Base-by-base conservation (phyloP, 2,888 invertebrate genomes). In the Neoscelio sp. region DNA sequence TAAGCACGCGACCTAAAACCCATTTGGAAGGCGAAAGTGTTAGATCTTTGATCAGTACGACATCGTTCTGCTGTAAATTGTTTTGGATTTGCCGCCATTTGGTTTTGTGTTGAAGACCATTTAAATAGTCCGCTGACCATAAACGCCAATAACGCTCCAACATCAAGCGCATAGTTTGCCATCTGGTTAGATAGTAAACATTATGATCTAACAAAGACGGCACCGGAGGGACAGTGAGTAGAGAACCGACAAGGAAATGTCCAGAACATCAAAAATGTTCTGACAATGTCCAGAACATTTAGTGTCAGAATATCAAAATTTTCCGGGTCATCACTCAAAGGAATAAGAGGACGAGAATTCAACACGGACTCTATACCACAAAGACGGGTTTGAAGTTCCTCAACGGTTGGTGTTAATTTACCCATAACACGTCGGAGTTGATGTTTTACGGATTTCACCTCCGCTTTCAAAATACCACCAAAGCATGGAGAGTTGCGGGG, bases 81-180 rank as follows among this genome's bases (percentile, higher is more conserved):
- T n/a, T n/a, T n/a, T n/a, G n/a, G n/a, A n/a, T n/a, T n/a, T n/a
- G n/a, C n/a, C n/a, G n/a, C n/a, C n/a, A n/a, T n/a, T n/a, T n/a
- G n/a, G n/a, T n/a, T n/a, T n/a, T n/a, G n/a, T n/a, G n/a, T n/a
- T n/a, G n/a, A n/a, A n/a, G n/a, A n/a, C n/a, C n/a, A n/a, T n/a
- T n/a, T n/a, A 86, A 20, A 15, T 85, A 86, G 12, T 86, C 86
- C 0, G 6, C 15, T 5, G 71, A 30, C 83, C 85, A 85, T 0
- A 70, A 7, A 15, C 76, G 74, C 84, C 85, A 85, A 7, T 83
- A 67, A 0, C 76, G 56, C 46, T 85, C 83, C 4, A 28, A 35
- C 30, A 80, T 65, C 2, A 44, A 28, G 1, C 65, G 73, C 2
- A 84, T 44, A 0, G 46, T 46, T 46, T 84, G 82, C 81, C 82